These are phyloP conservation scores for Ailuropoda melanoleuca DNA, from an alignment of 2,113 vertebrate species.

Conservation along the genomic window DNA sequence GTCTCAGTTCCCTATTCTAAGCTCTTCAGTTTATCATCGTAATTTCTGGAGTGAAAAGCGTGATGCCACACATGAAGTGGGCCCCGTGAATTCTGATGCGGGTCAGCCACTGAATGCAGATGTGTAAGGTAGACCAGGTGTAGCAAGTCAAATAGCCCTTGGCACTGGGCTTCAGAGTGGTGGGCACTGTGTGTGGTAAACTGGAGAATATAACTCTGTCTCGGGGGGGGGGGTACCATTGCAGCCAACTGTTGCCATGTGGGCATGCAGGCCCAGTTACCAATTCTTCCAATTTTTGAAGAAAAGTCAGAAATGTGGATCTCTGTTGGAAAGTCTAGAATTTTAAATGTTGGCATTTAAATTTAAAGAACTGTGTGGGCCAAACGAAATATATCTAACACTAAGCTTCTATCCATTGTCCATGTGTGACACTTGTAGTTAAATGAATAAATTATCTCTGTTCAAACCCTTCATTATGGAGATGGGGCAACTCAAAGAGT, in stretches of 20 bases:
- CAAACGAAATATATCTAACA: neutral
- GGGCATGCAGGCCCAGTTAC: neutral
- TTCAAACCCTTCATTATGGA: neutral
- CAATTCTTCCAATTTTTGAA: neutral
- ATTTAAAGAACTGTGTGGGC: neutral
- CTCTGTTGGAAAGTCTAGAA: conserved; percentile 1
- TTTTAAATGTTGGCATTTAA: conserved; percentile 12
- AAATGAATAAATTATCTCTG: neutral
- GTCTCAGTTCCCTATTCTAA: neutral
- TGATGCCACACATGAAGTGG: neutral
- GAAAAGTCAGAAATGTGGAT: neutral
- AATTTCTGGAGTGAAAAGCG: neutral
- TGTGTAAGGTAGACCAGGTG: neutral
- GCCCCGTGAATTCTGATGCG: neutral
- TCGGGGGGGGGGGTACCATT: no score
- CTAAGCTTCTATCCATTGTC: neutral
- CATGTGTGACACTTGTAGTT: neutral
- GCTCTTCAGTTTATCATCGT: neutral
- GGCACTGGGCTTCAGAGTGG: neutral
- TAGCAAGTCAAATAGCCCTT: accelerated
- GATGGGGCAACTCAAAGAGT: neutral
- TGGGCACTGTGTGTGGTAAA: neutral
- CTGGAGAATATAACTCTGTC: neutral
- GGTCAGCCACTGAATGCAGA: neutral
- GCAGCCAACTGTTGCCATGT: neutral